Percentiles rank a stretch among this genome's conserved stretches.
Evolutionary conservation across 2,888 invertebrate species (phyloP).

Genomic region (Liposcelis brunnea): DNA sequence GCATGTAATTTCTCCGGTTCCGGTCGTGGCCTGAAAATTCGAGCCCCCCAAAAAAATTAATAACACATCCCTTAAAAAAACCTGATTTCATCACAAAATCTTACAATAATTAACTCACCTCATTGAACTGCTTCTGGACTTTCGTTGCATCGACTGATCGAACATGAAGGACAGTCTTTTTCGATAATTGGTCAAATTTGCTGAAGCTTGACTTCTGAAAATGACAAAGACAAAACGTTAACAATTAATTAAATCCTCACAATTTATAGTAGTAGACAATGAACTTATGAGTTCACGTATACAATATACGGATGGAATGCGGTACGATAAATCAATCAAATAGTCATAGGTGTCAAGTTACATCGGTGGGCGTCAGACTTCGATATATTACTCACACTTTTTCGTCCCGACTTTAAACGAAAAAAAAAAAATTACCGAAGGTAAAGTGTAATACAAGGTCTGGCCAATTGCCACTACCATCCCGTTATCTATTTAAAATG

Average conservation of each 20-base stretch:
- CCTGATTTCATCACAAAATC: neutral
- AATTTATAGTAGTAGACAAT: constrained; percentile 1
- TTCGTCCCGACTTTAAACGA: neutral
- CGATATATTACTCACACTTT: neutral
- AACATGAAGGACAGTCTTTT: constrained; percentile 46
- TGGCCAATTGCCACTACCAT: too few relatives aligned
- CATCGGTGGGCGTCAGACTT: too few relatives aligned
- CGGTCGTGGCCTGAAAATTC: constrained; percentile 20
- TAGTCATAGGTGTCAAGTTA: too few relatives aligned
- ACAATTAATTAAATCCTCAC: constrained; percentile 1
- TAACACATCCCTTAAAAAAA: too few relatives aligned
- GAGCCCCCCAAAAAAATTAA: neutral
- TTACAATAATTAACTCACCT: constrained; percentile 29
- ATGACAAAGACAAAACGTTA: constrained; percentile 20
- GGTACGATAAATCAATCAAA: too few relatives aligned
- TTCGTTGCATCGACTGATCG: constrained; percentile 47
- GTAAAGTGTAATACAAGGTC: too few relatives aligned
- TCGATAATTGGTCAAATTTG: constrained; percentile 54
- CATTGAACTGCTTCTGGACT: constrained; percentile 47
- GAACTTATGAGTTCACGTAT: neutral
- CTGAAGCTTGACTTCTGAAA: constrained; percentile 55
- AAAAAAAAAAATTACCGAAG: neutral
- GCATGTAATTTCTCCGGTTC: constrained; percentile 36
- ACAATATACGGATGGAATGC: too few relatives aligned
- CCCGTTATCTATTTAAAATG: constrained; percentile 2